Percentiles rank a stretch among this genome's conserved stretches.
These are phyloP conservation scores for Luidia sarsii DNA, from an alignment of 53 echinoderm and acorn worm species.

Conservation along the genomic window DNA sequence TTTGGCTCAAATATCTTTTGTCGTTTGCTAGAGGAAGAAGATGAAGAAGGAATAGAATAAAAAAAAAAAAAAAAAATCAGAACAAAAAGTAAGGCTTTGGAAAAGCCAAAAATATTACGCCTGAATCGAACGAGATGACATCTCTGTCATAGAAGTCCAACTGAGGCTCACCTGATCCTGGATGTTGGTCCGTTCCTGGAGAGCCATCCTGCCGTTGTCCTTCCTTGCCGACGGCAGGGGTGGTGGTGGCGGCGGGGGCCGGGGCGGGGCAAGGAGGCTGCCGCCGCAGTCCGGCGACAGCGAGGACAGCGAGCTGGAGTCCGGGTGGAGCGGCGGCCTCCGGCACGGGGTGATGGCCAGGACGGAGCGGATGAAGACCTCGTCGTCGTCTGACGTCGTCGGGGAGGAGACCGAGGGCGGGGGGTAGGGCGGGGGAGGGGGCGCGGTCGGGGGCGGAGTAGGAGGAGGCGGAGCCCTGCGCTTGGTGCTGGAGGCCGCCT, in stretches of 20 bases:
- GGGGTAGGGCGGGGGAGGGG: constrained; percentile 23
- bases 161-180: neutral
- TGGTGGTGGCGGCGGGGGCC: neutral
- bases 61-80: too few relatives aligned
- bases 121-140: neutral
- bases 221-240: neutral
- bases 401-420: constrained; percentile 7
- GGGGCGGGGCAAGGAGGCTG: constrained; percentile 6
- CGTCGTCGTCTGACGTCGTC: constrained; percentile 1
- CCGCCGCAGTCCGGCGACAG: too few relatives aligned
- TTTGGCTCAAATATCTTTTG: too few relatives aligned
- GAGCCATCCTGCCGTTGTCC: neutral
- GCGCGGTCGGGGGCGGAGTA: constrained; percentile 36
- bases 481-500: neutral
- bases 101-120: too few relatives aligned
- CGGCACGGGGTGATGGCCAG: constrained; percentile 22
- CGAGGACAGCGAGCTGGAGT: neutral
- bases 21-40: too few relatives aligned
- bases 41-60: too few relatives aligned
- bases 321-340: constrained; percentile 21
- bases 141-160: neutral
- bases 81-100: too few relatives aligned
- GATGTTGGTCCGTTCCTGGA: constrained; percentile 15
- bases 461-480: neutral
- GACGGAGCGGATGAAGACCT: constrained; percentile 2